Base-by-base conservation (phyloP, 37 sponge, comb jelly and placozoan genomes). In the Crambe crambe region DNA sequence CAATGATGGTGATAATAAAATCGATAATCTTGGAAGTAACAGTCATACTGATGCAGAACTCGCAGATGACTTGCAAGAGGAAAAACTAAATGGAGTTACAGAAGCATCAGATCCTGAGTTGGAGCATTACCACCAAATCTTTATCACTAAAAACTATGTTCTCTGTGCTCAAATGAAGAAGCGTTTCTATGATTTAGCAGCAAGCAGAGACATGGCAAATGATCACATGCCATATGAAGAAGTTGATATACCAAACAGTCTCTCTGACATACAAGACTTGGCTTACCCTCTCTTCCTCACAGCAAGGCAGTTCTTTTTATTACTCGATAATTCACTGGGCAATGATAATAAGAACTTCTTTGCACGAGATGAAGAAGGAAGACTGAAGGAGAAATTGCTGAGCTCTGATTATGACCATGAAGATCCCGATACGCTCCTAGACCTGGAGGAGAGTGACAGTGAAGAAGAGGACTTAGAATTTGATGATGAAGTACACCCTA, bases 61-160 rank as follows among this genome's bases (percentile, higher is more conserved):
- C n/a, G n/a, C n/a, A n/a, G n/a, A n/a, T n/a, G n/a, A n/a, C n/a
- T n/a, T n/a, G n/a, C n/a, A n/a, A n/a, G n/a, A n/a, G n/a, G n/a
- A n/a, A n/a, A n/a, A n/a, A n/a, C n/a, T n/a, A n/a, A 6, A 64
- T 70, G 0, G 38, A 51, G n/a, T 43, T 35, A 10, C 60, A 60
- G 10, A 40, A 38, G 3, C 39, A 6, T 25, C 42, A 15, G 18
- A 61, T 17, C 23, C 56, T 34, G 22, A 61, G 25, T 69, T 44
- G 30, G 87, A 83, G 58, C 83, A 87, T 56, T 76, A 90, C n/a
- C 95, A 90, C 21, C 95, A 94, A 47, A 74, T 94, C 0, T 94
- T 94, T 59, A 60, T 94, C 56, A 94, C 95, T 1, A 94, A 94
- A 77, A 94, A 89, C 40, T 74, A 79, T 56, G 85, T 90, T 31